A percentile compares a stretch with the other conserved stretches of the same genome.
Evolutionary conservation across 1,140 invertebrate species (phyloP).

Genomic region (Parasteatoda tepidariorum): DNA sequence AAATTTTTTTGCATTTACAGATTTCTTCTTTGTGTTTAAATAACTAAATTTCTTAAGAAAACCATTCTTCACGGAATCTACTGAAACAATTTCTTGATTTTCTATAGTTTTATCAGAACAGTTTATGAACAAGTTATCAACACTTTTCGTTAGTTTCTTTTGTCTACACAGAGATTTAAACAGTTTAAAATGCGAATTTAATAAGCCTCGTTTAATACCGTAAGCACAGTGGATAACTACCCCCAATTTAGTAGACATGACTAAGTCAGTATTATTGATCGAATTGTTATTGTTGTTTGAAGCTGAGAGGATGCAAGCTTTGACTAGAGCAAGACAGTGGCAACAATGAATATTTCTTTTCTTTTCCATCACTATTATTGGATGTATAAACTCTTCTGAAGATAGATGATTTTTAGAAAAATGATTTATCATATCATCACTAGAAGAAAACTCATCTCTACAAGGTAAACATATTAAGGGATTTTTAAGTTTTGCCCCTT

Average conservation of each 20-base stretch:
- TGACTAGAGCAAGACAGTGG: conserved; percentile 13
- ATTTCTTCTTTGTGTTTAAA: background rate
- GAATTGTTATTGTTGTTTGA: background rate
- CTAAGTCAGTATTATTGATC: background rate
- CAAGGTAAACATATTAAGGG: conserved; percentile 81
- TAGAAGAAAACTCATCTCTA: conserved; percentile 77
- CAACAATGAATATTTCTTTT: conserved; percentile 38
- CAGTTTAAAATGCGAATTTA: background rate
- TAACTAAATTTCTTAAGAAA: too few species aligned
- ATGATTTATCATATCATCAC: conserved; percentile 78
- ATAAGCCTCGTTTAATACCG: background rate
- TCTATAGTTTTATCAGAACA: too few species aligned
- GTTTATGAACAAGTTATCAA: too few species aligned
- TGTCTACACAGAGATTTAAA: too few species aligned
- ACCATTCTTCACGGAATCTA: too few species aligned
- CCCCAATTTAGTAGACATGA: background rate
- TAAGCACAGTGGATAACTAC: background rate
- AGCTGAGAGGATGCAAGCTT: conserved; percentile 1
- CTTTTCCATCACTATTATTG: conserved; percentile 36
- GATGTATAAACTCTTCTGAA: conserved; percentile 2
- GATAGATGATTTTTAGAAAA: conserved; percentile 66
- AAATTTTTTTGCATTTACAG: background rate
- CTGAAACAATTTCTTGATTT: too few species aligned
- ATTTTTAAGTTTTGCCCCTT: conserved; percentile 72
- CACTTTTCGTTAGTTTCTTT: too few species aligned